Base-by-base conservation (phyloP, 1,140 invertebrate species). In the Bombus confusus region DNA sequence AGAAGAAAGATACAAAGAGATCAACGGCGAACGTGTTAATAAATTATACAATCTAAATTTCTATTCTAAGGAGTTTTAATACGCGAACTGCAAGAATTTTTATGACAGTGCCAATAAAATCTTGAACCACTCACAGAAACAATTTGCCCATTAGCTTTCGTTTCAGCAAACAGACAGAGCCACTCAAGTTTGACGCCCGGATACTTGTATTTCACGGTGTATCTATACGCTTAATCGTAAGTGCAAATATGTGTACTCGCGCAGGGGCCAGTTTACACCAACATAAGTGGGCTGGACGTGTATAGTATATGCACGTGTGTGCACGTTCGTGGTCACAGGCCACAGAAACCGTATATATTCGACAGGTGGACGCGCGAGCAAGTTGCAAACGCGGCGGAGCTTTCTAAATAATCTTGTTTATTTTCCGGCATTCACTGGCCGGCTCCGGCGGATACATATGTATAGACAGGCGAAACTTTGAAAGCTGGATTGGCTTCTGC, bases 381-480 rank as follows among this genome's bases (percentile, higher is more conserved):
- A 80, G 68, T 73, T 79, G 59, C 66, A 59, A 62, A 59, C 62
- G 39, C n/a, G 22, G 18, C 28, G n/a, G 37, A 85, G 77, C 74
- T 73, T 74, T 62, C 73, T 78, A 79, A 71, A 86, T 88, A 83
- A 89, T 88, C 88, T 86, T 89, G 85, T 88, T 88, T 86, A 83
- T 88, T 83, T 64, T 82, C 76, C 77, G 57, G 52, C 57, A 57
- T 66, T 62, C 59, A 64, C 68, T 62, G 59, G 41, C 39, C 57
- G 25, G 39, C 15, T 31, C n/a, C n/a, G 25, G 1, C n/a, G 66
- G 47, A 52, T 52, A 52, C 18, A 22, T 52, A 52, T 52, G 59
- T 64, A 39, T 59, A 72, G 47, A 39, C 77, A 39, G 25, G 28
- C 5, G 77, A 73, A 85, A 80, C 83, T 85, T 80, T 18, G 41